Evolutionary conservation across 1,140 invertebrate species (phyloP).

Genomic region (Drosophila ambigua): DNA sequence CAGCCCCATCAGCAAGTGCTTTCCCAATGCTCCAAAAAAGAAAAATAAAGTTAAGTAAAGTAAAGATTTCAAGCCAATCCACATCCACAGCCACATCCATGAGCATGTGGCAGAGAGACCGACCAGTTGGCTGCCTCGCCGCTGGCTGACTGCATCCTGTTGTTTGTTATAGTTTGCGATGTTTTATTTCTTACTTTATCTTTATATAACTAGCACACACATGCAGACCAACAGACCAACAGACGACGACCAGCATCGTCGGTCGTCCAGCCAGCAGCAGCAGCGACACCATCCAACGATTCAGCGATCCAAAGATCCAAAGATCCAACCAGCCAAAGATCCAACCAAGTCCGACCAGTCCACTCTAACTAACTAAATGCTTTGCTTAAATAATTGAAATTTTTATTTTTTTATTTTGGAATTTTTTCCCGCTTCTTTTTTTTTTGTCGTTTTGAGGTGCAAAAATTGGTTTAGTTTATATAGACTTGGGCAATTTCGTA

Average conservation of each 20-base stretch:
- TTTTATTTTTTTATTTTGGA: conserved; percentile 22
- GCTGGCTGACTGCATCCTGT: conserved; percentile 65
- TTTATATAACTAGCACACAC: conserved; percentile 78
- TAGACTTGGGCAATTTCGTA: conserved; percentile 21
- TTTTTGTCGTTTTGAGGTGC: conserved; percentile 33
- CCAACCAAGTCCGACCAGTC: not conserved
- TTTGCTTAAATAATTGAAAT: conserved; percentile 71
- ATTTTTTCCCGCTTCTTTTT: conserved; percentile 1
- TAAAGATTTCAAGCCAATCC: conserved; percentile 7
- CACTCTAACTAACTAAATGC: conserved; percentile 49
- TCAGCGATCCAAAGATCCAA: too few species aligned
- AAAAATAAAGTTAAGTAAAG: conserved; percentile 9
- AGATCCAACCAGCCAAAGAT: conserved; percentile 8
- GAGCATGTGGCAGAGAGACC: conserved; percentile 13
- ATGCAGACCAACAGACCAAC: conserved; percentile 5
- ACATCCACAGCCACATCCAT: too few species aligned
- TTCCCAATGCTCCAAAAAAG: conserved; percentile 58
- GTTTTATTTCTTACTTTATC: conserved; percentile 77
- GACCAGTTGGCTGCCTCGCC: conserved; percentile 55
- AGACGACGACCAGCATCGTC: not conserved
- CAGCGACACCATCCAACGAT: too few species aligned
- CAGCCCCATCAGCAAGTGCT: conserved; percentile 39
- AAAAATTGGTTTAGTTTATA: conserved; percentile 49
- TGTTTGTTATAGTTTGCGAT: conserved; percentile 77
- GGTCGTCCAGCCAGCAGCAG: conserved; percentile 7